Percentiles rank a stretch among this genome's conserved stretches.
phyloP scores from a whole-genome alignment of 2,888 invertebrate species.

The Lasioglossum calceatum region DNA sequence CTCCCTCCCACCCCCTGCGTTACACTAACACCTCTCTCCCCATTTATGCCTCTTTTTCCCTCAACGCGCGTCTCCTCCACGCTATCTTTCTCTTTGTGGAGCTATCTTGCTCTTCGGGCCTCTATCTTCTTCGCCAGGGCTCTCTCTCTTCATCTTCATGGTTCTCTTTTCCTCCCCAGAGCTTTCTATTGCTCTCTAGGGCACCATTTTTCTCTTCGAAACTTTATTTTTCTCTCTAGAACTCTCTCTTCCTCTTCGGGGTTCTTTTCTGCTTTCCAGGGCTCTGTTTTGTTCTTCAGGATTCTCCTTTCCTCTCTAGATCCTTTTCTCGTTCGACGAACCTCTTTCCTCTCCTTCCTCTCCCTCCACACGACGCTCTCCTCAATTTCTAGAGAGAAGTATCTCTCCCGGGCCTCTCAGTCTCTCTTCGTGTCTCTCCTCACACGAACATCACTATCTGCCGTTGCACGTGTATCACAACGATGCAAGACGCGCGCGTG shows the following conservation, averaged over 20 bases:
- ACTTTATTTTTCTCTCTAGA: background rate
- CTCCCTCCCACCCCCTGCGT: background rate
- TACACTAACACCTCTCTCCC: slow-evolving; percentile 45
- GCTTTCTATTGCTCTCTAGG: background rate
- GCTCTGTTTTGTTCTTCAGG: background rate
- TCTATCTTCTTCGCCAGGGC: background rate
- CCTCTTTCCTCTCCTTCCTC: background rate
- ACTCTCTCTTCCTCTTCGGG: background rate
- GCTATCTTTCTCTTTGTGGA: background rate
- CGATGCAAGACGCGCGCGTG: slow-evolving; percentile 11
- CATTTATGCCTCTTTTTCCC: background rate
- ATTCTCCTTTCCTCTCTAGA: background rate
- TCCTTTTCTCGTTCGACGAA: background rate
- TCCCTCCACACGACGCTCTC: background rate
- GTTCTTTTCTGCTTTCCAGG: background rate
- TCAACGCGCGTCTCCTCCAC: background rate
- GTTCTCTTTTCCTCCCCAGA: background rate
- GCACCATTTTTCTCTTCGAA: background rate
- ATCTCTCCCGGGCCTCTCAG: too few species aligned
- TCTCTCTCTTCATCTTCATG: background rate
- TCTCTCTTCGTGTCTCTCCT: slow-evolving; percentile 8
- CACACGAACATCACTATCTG: slow-evolving; percentile 34
- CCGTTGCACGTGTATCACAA: slow-evolving; percentile 23
- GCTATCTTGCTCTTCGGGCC: background rate
- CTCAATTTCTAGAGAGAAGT: too few species aligned